These are phyloP conservation scores for Macropodus opercularis DNA, from an alignment of 2,797 vertebrate genomes.

Conservation along the genomic window DNA sequence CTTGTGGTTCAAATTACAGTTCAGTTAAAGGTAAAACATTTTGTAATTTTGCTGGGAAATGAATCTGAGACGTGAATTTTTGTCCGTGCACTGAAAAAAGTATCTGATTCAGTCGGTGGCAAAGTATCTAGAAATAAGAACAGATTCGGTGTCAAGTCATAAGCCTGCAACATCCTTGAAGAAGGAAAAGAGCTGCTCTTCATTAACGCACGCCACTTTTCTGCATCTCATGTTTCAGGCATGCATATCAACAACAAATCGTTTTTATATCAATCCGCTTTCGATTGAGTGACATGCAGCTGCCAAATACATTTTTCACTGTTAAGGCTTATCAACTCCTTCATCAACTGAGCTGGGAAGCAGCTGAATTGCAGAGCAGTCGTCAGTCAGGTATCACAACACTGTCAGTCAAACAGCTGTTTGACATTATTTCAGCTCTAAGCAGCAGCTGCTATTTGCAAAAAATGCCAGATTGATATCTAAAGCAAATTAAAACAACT, in stretches of 20 bases:
- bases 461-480: neutral
- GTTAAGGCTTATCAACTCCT: neutral
- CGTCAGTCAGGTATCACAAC: neutral
- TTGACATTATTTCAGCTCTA: neutral
- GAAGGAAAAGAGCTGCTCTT: too few relatives aligned
- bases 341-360: neutral
- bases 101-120: neutral
- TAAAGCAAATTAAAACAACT: neutral
- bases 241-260: neutral
- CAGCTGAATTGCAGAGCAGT: neutral
- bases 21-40: conserved; percentile 21
- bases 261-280: neutral
- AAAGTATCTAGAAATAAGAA: too few relatives aligned
- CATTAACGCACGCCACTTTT: neutral
- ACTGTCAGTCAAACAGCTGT: neutral
- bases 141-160: too few relatives aligned
- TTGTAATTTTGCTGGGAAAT: conserved; percentile 15
- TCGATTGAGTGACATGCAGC: neutral
- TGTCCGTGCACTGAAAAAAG: neutral
- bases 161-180: too few relatives aligned
- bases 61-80: conserved; percentile 15
- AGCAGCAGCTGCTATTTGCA: neutral
- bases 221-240: neutral
- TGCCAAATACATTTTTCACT: neutral
- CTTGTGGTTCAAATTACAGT: conserved; percentile 33